phyloP scores from a whole-genome alignment of 2,888 invertebrate genomes.

The Hirtodrosophila duncani region DNA sequence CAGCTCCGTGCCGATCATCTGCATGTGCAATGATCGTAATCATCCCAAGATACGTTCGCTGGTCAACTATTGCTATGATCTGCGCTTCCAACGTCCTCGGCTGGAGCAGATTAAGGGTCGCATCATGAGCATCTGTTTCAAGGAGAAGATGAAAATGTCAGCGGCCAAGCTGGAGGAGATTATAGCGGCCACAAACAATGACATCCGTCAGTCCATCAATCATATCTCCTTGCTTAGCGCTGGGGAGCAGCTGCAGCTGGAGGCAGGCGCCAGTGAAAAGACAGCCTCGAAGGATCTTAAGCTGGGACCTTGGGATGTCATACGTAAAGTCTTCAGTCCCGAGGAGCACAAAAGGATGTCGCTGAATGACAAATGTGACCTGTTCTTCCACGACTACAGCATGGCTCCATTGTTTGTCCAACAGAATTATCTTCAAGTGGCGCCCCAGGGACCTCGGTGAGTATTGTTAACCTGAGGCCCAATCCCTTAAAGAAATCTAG shows the following conservation, averaged over 20 bases:
- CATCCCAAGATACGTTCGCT: constrained; percentile 95
- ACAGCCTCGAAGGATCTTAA: constrained; percentile 89
- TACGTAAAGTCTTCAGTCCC: constrained; percentile 90
- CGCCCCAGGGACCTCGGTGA: constrained; percentile 87
- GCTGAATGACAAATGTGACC: constrained; percentile 88
- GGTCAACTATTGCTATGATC: constrained; percentile 95
- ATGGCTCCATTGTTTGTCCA: constrained; percentile 98
- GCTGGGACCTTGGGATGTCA: constrained; percentile 96
- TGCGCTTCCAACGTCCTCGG: constrained; percentile 90
- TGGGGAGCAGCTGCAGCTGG: constrained; percentile 77
- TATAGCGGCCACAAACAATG: constrained; percentile 92
- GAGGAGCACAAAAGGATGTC: constrained; percentile 88
- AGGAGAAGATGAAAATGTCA: constrained; percentile 90
- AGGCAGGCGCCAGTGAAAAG: constrained; percentile 49
- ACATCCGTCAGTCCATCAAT: constrained; percentile 95
- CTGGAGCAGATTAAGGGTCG: constrained; percentile 94
- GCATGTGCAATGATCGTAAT: constrained; percentile 98
- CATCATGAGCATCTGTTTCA: constrained; percentile 93
- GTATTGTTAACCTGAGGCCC: constrained; percentile 33
- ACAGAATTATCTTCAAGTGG: constrained; percentile 93
- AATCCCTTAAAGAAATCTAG: neutral
- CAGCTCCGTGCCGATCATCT: constrained; percentile 92
- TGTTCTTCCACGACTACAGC: constrained; percentile 98
- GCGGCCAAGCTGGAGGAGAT: constrained; percentile 89
- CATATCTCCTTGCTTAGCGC: constrained; percentile 90